phyloP scores from a whole-genome alignment of 2,888 invertebrate genomes.

The Eumacrocentrus americanus region DNA sequence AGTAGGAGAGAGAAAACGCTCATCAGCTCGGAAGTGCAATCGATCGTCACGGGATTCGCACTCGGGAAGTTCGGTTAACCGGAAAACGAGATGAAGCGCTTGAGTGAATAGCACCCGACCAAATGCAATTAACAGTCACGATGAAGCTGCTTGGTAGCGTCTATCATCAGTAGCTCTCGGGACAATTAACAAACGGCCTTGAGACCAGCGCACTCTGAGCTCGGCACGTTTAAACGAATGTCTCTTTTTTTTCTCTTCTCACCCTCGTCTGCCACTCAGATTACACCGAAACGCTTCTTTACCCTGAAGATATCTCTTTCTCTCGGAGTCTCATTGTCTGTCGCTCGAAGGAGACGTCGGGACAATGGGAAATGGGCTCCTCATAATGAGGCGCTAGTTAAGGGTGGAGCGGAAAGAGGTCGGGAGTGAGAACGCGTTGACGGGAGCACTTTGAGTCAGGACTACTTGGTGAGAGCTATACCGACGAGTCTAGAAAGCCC shows the following conservation, averaged over 20 bases:
- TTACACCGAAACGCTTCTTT: slow-evolving; percentile 16
- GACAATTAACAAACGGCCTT: slow-evolving; percentile 14
- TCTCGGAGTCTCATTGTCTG: slow-evolving; percentile 19
- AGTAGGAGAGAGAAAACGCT: slow-evolving; percentile 14
- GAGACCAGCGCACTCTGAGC: neutral
- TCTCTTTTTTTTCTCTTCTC: neutral
- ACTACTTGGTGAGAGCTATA: slow-evolving; percentile 10
- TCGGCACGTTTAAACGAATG: slow-evolving; percentile 1
- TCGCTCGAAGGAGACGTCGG: slow-evolving; percentile 20
- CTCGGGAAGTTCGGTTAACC: slow-evolving; percentile 21
- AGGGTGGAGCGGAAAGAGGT: slow-evolving; percentile 32
- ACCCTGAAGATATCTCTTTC: neutral
- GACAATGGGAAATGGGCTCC: slow-evolving; percentile 47
- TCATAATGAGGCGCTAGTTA: slow-evolving; percentile 52
- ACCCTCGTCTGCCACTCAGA: neutral
- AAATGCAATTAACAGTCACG: slow-evolving; percentile 24
- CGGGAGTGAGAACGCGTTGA: slow-evolving; percentile 30
- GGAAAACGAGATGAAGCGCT: slow-evolving; percentile 27
- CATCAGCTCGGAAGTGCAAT: slow-evolving; percentile 24
- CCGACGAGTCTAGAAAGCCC: slow-evolving; percentile 15
- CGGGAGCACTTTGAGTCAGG: slow-evolving; percentile 11
- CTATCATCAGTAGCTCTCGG: slow-evolving; percentile 8
- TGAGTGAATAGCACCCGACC: slow-evolving; percentile 16
- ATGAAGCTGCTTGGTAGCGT: slow-evolving; percentile 10
- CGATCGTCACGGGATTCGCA: slow-evolving; percentile 19